phyloP scores from a whole-genome alignment of 2,888 invertebrate genomes.

The Erebia epiphron region DNA sequence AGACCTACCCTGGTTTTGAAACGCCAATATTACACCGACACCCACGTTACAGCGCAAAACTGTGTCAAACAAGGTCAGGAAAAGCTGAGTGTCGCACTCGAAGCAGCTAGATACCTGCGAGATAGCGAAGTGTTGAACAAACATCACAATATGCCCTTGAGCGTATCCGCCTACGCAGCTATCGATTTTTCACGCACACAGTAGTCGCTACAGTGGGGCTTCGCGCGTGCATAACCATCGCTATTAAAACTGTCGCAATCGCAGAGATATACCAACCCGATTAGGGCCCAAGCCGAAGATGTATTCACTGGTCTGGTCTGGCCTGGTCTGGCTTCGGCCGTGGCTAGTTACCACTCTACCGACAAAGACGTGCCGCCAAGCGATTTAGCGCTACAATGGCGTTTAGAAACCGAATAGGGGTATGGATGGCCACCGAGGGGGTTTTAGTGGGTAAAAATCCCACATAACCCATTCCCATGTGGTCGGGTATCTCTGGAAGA shows the following conservation, averaged over 20 bases:
- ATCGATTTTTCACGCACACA: conserved; percentile 77
- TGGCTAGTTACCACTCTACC: too few species aligned
- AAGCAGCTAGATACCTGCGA: conserved; percentile 5
- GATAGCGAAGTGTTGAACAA: conserved; percentile 44
- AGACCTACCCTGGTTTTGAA: too few species aligned
- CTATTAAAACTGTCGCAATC: neutral
- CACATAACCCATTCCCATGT: too few species aligned
- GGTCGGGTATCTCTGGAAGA: too few species aligned
- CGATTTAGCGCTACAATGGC: too few species aligned
- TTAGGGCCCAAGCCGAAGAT: too few species aligned
- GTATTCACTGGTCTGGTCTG: too few species aligned
- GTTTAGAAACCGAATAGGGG: too few species aligned
- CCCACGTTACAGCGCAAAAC: neutral
- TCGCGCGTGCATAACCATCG: conserved; percentile 58
- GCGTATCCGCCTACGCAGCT: conserved; percentile 70
- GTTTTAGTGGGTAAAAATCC: too few species aligned
- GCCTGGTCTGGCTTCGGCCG: too few species aligned
- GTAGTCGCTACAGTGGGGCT: conserved; percentile 70
- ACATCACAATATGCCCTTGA: conserved; percentile 62
- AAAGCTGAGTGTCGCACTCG: conserved; percentile 14
- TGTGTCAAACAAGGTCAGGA: conserved; percentile 17
- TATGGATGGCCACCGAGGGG: too few species aligned
- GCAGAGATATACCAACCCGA: neutral
- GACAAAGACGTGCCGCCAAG: too few species aligned
- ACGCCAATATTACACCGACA: neutral